Conservation (phyloP, 2,113 vertebrate genomes). For the Bettongia penicillata region DNA sequence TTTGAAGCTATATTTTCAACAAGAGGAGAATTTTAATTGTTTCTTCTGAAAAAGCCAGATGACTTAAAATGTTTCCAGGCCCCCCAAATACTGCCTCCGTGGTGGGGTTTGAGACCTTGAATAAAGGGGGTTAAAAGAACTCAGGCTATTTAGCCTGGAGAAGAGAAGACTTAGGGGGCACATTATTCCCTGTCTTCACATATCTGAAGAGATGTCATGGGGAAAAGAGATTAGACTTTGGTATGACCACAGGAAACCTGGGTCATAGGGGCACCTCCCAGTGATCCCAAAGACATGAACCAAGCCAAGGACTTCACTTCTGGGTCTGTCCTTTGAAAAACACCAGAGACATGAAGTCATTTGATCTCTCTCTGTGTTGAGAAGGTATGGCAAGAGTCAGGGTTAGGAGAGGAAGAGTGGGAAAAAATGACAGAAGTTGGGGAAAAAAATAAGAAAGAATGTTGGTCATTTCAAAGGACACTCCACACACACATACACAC, state of each 20-base stretch:
- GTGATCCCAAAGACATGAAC: neutral
- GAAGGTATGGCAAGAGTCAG: constrained; percentile 32
- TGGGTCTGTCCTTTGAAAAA: constrained; percentile 25
- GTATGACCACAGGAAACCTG: neutral
- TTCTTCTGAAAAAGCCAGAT: neutral
- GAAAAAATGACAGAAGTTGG: constrained; percentile 63
- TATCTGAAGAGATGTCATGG: neutral
- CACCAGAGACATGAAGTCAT: constrained; percentile 38
- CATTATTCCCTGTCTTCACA: neutral
- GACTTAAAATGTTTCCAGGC: neutral
- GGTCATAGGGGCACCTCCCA: neutral
- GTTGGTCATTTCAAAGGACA: constrained; percentile 75
- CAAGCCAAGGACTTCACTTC: neutral
- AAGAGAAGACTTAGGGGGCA: neutral
- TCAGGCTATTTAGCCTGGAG: neutral
- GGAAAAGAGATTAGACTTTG: neutral
- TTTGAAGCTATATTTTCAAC: neutral
- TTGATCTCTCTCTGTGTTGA: constrained; percentile 68
- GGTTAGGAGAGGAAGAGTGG: constrained; percentile 42
- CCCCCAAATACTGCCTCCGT: neutral
- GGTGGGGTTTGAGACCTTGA: neutral
- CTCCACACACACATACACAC: constrained; percentile 33
- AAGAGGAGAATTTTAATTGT: neutral
- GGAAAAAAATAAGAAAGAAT: constrained; percentile 60
- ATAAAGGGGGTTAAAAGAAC: constrained; percentile 3